Base-by-base conservation (phyloP, 2,113 vertebrate genomes). In the Rhynchopsitta pachyrhyncha region DNA sequence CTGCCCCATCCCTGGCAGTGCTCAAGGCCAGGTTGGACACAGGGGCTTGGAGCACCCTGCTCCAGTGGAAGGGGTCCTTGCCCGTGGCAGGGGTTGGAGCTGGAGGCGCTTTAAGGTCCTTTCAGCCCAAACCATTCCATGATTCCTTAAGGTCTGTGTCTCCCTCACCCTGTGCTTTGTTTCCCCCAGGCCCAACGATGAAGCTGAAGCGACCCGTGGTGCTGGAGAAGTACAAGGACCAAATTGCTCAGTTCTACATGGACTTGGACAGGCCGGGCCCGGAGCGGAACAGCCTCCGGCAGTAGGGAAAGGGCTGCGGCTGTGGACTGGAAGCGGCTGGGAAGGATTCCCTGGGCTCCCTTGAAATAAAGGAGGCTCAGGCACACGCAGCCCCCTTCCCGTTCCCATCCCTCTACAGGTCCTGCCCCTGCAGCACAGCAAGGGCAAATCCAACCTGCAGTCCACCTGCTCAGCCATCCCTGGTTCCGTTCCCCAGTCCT, bases 201-300 rank as follows among this genome's bases (percentile, higher is more conserved):
- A 99, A 99, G 97, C 96, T 99, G 83, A 99, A 98, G 97, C 97
- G 99, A 42, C 89, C 97, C 0, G 97, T 97, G 66, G 98, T 99
- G 37, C 35, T 20, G 39, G 98, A 99, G 93, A 99, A 99, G 93
- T 99, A 99, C 97, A 97, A 88, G 64, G 96, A 98, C 3, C 98
- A 98, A 55, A 99, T 99, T 0, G 97, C 98, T 5, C 98, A 93
- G 95, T 98, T 99, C 44, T 99, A 99, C 46, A 67, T 83, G 2
- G 98, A 99, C 8, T n/a, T 62, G 4, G 73, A 62, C 10, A 16
- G 23, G 35, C 59, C 59, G 15, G n/a, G n/a, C n/a, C 23, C 23
- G 10, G n/a, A 3, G 13, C 14, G 3, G n/a, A 37, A 15, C 59
- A 11, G 15, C 59, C n/a, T 62, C 59, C 35, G 7, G 24, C 59